These are phyloP conservation scores for Papilio demoleus DNA, from an alignment of 2,888 invertebrate species.

Conservation along the genomic window DNA sequence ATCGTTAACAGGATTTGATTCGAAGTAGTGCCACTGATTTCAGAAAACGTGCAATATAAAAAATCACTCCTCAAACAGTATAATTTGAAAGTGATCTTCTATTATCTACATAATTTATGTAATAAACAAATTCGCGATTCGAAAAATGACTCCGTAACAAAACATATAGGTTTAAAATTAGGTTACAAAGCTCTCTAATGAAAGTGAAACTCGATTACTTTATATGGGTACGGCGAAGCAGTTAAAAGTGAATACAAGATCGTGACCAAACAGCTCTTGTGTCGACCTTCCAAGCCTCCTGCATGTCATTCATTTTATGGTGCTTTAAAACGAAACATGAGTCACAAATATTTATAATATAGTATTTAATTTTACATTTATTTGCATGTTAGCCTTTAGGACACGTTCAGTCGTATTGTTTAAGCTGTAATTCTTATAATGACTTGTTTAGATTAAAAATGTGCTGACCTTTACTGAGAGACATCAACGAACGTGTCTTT, in stretches of 20 bases:
- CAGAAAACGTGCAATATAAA: not conserved
- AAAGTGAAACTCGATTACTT: constrained; percentile 33
- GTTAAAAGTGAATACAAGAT: constrained; percentile 27
- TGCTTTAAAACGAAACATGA: constrained; percentile 3
- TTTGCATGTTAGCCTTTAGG: constrained; percentile 1
- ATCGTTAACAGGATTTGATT: not conserved
- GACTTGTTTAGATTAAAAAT: constrained; percentile 26
- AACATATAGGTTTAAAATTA: not conserved
- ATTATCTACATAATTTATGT: no score
- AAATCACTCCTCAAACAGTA: not conserved
- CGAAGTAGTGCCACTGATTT: not conserved
- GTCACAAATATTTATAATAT: constrained; percentile 6
- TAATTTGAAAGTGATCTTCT: no score
- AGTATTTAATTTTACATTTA: constrained; percentile 22
- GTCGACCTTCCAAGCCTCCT: constrained; percentile 44
- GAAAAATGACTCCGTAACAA: not conserved
- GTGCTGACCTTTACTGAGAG: constrained; percentile 19
- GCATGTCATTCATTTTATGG: constrained; percentile 13
- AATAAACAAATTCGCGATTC: not conserved
- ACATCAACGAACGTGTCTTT: constrained; percentile 19
- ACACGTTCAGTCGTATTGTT: constrained; percentile 14
- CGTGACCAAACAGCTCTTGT: constrained; percentile 44
- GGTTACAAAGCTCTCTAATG: constrained; percentile 22
- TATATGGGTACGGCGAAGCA: constrained; percentile 25
- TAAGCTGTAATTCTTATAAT: constrained; percentile 21